Conservation (phyloP, 2,888 invertebrate species). For the Callyntrura sp. region DNA sequence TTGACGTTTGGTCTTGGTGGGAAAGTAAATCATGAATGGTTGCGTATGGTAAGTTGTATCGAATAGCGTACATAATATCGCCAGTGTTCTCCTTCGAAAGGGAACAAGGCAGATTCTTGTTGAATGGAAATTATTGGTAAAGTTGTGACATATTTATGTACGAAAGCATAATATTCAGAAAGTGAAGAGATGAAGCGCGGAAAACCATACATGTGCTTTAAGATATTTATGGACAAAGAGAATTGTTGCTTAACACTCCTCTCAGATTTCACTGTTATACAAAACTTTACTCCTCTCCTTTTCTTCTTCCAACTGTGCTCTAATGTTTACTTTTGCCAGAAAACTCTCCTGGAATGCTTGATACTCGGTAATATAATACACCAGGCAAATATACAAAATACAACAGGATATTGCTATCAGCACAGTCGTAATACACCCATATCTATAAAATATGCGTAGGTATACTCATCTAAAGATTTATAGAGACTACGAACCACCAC, state of each 20-base stretch:
- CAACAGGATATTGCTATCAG: neutral
- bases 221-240: constrained; percentile 82
- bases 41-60: constrained; percentile 80
- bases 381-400: no score
- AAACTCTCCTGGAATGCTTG: neutral
- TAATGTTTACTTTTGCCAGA: neutral
- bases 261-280: constrained; percentile 13
- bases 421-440: neutral
- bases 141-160: constrained; percentile 83
- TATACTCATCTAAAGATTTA: neutral
- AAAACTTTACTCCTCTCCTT: constrained; percentile 32
- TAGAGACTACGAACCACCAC: neutral
- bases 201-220: constrained; percentile 52
- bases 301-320: neutral
- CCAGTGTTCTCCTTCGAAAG: neutral
- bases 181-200: constrained; percentile 46
- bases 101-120: constrained; percentile 71
- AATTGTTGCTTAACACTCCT: constrained; percentile 59
- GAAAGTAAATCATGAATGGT: constrained; percentile 81
- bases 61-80: constrained; percentile 1
- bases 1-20: constrained; percentile 53
- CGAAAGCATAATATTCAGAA: constrained; percentile 69
- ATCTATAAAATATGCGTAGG: neutral
- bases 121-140: constrained; percentile 83
- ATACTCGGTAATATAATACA: no score